Evolutionary conservation across 2,888 invertebrate genomes (phyloP).

Genomic region (Nymphalis polychloros): DNA sequence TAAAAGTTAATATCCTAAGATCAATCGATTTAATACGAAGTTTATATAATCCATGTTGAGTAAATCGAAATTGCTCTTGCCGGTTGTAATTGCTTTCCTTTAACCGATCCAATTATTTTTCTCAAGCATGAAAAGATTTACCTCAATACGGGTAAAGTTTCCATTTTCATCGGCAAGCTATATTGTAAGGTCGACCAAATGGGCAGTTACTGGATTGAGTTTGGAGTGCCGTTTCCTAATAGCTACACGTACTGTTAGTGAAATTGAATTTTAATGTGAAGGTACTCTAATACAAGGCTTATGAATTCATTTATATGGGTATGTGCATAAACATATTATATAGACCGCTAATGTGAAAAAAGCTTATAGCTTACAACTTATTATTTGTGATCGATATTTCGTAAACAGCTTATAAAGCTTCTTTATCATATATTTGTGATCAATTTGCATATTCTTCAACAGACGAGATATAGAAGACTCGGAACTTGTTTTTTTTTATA

Average conservation of each 20-base stretch:
- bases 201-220: constrained; percentile 35
- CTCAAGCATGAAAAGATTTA: constrained; percentile 73
- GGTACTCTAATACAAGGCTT: neutral
- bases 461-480: too few species aligned
- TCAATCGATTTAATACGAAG: constrained; percentile 62
- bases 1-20: constrained; percentile 36
- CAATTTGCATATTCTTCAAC: too few species aligned
- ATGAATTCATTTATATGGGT: too few species aligned
- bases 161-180: constrained; percentile 67
- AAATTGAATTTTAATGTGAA: constrained; percentile 27
- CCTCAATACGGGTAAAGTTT: constrained; percentile 53
- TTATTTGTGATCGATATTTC: too few species aligned
- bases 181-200: constrained; percentile 54
- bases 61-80: constrained; percentile 70
- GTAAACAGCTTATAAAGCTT: too few species aligned
- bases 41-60: constrained; percentile 68
- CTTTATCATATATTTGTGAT: too few species aligned
- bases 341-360: too few species aligned
- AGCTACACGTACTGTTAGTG: constrained; percentile 28
- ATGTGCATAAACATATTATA: too few species aligned
- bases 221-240: constrained; percentile 29
- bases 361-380: too few species aligned
- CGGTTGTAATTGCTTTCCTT: constrained; percentile 75
- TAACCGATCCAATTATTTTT: constrained; percentile 78
- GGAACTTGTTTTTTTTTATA: too few species aligned